phyloP scores from a whole-genome alignment of 2,113 vertebrate species.

The Pterocles gutturalis region DNA sequence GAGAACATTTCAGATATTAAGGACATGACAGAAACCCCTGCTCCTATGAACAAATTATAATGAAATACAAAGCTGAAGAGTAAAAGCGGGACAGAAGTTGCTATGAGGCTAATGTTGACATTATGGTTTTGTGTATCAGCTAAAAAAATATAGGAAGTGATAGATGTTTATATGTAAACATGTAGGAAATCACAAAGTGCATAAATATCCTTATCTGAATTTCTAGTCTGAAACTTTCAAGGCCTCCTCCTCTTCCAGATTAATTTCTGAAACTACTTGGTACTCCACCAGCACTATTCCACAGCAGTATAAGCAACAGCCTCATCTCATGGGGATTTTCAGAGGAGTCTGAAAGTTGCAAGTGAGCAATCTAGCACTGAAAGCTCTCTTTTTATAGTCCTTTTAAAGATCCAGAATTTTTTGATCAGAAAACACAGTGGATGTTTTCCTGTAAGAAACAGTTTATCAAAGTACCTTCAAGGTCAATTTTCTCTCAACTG shows the following conservation, averaged over 20 bases:
- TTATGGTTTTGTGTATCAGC: background rate
- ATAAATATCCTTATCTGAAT: background rate
- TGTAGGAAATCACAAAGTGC: background rate
- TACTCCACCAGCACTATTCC: background rate
- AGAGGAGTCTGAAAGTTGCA: background rate
- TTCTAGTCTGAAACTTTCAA: background rate
- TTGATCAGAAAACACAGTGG: background rate
- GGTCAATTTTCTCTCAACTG: background rate
- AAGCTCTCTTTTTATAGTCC: background rate
- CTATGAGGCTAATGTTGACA: background rate
- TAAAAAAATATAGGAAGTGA: background rate
- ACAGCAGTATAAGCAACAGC: background rate
- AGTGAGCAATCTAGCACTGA: background rate
- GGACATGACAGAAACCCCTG: background rate
- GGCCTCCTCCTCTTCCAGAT: background rate
- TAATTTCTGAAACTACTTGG: background rate
- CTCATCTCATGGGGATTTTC: background rate
- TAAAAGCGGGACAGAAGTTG: background rate
- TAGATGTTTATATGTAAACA: background rate
- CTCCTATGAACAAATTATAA: background rate
- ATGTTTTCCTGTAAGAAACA: background rate
- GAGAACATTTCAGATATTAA: background rate
- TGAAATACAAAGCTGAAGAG: background rate
- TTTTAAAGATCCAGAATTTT: background rate
- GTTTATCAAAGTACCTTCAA: background rate